Conservation (phyloP, 2,888 invertebrate species). For the Sminthurides aquaticus region DNA sequence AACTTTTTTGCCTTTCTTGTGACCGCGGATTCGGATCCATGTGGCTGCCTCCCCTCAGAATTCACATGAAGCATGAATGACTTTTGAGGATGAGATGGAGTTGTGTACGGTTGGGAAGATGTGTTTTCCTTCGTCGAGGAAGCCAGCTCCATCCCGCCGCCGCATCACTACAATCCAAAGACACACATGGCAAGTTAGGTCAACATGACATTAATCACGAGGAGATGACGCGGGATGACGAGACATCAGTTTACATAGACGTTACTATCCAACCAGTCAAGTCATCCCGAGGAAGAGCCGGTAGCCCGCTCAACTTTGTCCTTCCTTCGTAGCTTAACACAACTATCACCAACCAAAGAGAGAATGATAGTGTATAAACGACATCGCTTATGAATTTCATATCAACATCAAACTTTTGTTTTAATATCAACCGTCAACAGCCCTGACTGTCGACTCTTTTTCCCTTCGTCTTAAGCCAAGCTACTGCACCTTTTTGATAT, state of each 20-base stretch:
- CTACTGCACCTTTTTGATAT: too few species aligned
- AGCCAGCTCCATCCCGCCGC: not conserved
- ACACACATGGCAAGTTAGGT: constrained; percentile 22
- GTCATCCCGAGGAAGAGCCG: not conserved
- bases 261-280: not conserved
- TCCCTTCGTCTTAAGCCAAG: too few species aligned
- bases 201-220: constrained; percentile 25
- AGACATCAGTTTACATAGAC: constrained; percentile 17
- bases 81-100: not conserved
- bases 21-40: constrained; percentile 17
- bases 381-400: constrained; percentile 22
- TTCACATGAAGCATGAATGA: constrained; percentile 18
- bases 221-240: constrained; percentile 22
- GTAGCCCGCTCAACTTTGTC: too few species aligned
- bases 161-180: constrained; percentile 4
- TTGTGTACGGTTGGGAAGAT: too few species aligned
- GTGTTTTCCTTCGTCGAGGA: not conserved
- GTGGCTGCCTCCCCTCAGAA: constrained; percentile 8
- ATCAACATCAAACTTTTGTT: constrained; percentile 23
- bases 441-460: too few species aligned
- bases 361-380: constrained; percentile 5
- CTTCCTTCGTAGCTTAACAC: too few species aligned
- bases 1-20: constrained; percentile 5
- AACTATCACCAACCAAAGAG: too few species aligned
- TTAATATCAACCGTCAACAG: too few species aligned